Evolutionary conservation across 2,888 invertebrate species (phyloP).

Genomic region (Hirtodrosophila alboralis): DNA sequence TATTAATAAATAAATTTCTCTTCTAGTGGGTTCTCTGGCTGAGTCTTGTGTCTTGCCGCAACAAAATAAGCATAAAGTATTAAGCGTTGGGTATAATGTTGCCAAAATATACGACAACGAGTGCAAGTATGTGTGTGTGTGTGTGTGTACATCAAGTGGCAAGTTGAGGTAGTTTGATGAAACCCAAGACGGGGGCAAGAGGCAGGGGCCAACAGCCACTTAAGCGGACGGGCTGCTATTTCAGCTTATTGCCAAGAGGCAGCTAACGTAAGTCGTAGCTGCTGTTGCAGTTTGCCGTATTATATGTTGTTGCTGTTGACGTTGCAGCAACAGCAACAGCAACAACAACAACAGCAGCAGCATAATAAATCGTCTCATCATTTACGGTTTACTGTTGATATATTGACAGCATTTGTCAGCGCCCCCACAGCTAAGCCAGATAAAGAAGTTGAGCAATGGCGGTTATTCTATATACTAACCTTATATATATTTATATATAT

Average conservation of each 20-base stretch:
- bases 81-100: constrained; percentile 67
- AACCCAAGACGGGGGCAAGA: constrained; percentile 10
- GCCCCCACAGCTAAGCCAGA: constrained; percentile 25
- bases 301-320: constrained; percentile 15
- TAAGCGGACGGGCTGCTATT: constrained; percentile 51
- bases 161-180: constrained; percentile 31
- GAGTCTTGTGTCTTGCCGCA: constrained; percentile 29
- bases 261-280: constrained; percentile 28
- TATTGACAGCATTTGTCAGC: constrained; percentile 75
- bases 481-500: constrained; percentile 9
- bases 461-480: background rate
- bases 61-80: constrained; percentile 73
- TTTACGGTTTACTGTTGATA: constrained; percentile 69
- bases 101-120: constrained; percentile 61
- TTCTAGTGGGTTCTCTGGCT: constrained; percentile 23
- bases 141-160: constrained; percentile 39
- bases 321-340: constrained; percentile 12
- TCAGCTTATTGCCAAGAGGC: constrained; percentile 62
- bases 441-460: background rate
- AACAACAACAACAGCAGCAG: constrained; percentile 16
- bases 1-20: constrained; percentile 60
- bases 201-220: constrained; percentile 61
- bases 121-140: constrained; percentile 13
- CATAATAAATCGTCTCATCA: constrained; percentile 74
- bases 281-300: constrained; percentile 6